Evolutionary conservation across 2,113 vertebrate species (phyloP), one percentile per base, ranked within the genome.

Genomic region (Poecile atricapillus): DNA sequence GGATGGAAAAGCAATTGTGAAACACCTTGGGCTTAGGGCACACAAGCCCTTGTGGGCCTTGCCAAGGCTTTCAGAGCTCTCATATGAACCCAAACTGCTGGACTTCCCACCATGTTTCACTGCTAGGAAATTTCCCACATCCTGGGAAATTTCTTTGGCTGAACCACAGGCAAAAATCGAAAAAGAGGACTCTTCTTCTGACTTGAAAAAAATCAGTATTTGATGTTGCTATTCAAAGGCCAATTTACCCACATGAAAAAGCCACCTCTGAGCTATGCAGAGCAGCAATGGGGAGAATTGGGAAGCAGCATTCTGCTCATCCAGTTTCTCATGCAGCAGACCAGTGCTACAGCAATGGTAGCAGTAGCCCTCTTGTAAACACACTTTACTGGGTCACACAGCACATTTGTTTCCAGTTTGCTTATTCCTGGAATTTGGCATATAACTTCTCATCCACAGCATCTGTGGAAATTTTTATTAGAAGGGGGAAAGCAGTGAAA

Each of bases 381-480:
- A 81, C 60, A 24, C 64, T 92, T 93, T 27, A 50, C 56, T 49
- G 53, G 71, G 63, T 94, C 89, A 93, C 88, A 44, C 44, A 62
- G 49, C 21, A 52, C 60, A 79, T 91, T 94, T 95, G 69, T 78
- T 95, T 97, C 90, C 87, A 69, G 71, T 80, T 63, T 74, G 67
- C 30, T 93, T 88, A 41, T 94, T 67, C 71, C n/a, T 95, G 86
- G 90, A 70, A 93, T 44, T 46, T 80, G 85, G 74, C 69, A 73
- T 15, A 15, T 47, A 62, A 68, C 33, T 92, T 81, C 63, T 84
- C 55, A 79, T 81, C 76, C 69, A 56, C 83, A 64, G 49, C 1
- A 2, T 90, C 80, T 68, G 65, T 24, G 63, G 70, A 70, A 95
- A 79, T 22, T 58, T 64, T 95, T 62, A 52, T 88, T 94, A 74